Evolutionary conservation across 2,113 vertebrate species (phyloP).

Genomic region (Chionomys nivalis): DNA sequence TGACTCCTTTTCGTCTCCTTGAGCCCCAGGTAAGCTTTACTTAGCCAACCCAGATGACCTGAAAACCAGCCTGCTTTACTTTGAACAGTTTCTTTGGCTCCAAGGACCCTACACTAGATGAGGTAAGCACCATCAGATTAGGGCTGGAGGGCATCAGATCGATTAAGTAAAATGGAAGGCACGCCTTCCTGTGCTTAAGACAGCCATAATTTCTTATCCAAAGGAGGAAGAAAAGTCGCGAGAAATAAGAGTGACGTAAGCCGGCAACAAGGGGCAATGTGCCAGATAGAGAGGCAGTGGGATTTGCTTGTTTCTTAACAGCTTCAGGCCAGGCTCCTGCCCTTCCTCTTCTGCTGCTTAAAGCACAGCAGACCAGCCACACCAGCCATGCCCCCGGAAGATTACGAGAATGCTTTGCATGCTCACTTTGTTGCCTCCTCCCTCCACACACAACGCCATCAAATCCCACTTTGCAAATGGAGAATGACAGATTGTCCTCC

Average conservation of each 20-base stretch:
- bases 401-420: accelerated
- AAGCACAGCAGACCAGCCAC: neutral
- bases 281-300: accelerated
- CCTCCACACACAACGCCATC: neutral
- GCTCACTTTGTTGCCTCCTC: neutral
- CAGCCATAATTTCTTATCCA: neutral
- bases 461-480: neutral
- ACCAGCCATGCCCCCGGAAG: neutral
- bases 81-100: neutral
- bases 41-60: neutral
- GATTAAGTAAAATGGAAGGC: neutral
- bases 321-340: neutral
- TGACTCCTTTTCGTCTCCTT: neutral
- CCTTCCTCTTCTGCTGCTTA: neutral
- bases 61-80: neutral
- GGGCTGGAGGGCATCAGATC: neutral
- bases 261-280: neutral
- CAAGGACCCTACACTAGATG: neutral
- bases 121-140: neutral
- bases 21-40: neutral
- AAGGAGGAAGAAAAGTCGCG: neutral
- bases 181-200: neutral
- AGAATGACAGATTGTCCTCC: neutral
- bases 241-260: neutral
- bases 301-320: neutral